Evolutionary conservation across 2,797 vertebrate genomes (phyloP), one percentile per base, ranked within the genome.

Genomic region (Hafferia zeledoni): DNA sequence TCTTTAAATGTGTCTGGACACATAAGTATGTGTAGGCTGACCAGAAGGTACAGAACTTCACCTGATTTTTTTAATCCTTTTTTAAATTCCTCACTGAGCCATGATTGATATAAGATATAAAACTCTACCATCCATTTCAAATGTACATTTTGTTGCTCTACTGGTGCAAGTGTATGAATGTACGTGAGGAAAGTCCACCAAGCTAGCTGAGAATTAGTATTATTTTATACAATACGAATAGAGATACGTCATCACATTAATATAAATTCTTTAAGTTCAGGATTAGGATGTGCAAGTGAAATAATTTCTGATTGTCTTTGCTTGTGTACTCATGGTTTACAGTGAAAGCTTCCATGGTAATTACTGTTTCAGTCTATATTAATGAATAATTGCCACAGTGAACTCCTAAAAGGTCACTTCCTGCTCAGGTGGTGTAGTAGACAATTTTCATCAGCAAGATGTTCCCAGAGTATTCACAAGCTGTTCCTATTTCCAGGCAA

Each of bases 321-420:
- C 9, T 74, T 70, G n/a, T 2, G 4, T 88, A 76, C 60, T 85
- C 33, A 18, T 1, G 2, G 57, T 71, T 91, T 75, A 39, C 55
- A 35, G 31, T 65, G 61, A 49, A 43, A 6, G 27, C 24, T 91
- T 39, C 33, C 35, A 41, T 76, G 52, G 35, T 92, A 97, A 95
- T 97, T 97, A 92, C 39, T 86, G 43, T 71, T 95, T 91, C 95
- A 64, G 59, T 96, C 56, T 96, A 5, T 91, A 90, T 95, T 95
- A 96, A 96, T 93, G 84, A 94, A 67, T 93, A 90, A 96, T 89
- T 97, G 76, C 55, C 79, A 92, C 64, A 87, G 46, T 90, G 83
- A 96, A 74, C 25, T 78, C 50, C 22, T 78, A 6, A 95, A 78
- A 93, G 55, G 64, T 90, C 92, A 47, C 46, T 86, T 90, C 69